Conservation (phyloP, 1,140 invertebrate genomes). For the Babylonia areolata region DNA sequence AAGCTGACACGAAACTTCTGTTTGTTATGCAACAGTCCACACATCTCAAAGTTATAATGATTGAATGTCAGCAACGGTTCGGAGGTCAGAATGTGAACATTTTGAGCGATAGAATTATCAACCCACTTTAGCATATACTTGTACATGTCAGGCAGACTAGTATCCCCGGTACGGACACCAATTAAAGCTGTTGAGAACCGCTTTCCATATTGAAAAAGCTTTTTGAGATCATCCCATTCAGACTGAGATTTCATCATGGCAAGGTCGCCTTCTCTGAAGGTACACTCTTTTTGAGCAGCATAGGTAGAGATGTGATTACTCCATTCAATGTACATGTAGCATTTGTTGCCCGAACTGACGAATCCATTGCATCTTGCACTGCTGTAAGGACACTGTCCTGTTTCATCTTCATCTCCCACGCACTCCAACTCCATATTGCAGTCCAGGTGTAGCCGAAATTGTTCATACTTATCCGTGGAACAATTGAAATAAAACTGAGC, state of each 20-base stretch:
- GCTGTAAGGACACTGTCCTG: neutral
- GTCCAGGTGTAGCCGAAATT: neutral
- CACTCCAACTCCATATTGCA: slow-evolving; percentile 4
- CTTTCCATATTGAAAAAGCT: neutral
- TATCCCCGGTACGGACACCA: neutral
- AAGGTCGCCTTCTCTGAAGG: neutral
- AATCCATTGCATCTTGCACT: neutral
- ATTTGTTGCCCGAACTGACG: neutral
- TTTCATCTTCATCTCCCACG: neutral
- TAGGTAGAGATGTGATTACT: neutral
- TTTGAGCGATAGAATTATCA: neutral
- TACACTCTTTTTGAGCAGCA: neutral
- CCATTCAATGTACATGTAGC: neutral
- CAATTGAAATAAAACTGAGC: neutral
- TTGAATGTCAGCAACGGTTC: neutral
- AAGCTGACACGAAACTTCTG: neutral
- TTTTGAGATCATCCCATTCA: neutral
- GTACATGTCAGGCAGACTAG: neutral
- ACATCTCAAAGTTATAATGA: neutral
- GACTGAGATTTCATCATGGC: neutral
- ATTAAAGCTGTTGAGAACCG: neutral
- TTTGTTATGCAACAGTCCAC: neutral
- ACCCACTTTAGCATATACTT: neutral
- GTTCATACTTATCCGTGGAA: neutral
- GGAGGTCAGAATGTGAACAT: neutral